Conservation (phyloP, 1,140 invertebrate genomes). For the Radopholus similis region DNA sequence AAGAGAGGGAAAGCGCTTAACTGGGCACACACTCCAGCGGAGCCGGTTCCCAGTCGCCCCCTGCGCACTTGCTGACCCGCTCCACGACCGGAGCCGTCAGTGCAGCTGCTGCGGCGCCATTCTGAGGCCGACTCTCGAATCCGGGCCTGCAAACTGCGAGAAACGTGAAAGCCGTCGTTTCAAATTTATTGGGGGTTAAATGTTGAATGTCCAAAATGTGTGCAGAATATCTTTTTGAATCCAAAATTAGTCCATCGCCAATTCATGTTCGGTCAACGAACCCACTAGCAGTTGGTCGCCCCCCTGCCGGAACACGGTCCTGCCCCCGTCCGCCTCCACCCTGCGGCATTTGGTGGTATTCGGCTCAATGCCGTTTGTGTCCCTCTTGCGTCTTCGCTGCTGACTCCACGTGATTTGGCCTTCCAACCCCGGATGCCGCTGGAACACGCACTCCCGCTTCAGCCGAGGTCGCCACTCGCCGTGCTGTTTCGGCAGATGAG, state of each 20-base stretch:
- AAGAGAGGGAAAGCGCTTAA: not conserved
- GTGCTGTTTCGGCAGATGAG: not conserved
- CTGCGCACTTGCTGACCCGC: not conserved
- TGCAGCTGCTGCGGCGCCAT: too few species aligned
- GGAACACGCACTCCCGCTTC: slow-evolving; percentile 45
- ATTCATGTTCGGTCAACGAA: too few species aligned
- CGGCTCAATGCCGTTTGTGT: not conserved
- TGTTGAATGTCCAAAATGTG: too few species aligned
- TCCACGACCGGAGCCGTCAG: not conserved
- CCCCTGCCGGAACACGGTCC: not conserved
- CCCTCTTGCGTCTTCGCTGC: not conserved
- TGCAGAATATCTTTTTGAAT: too few species aligned
- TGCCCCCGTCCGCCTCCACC: not conserved
- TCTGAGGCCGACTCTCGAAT: not conserved
- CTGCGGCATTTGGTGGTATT: not conserved
- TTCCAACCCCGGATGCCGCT: slow-evolving; percentile 45
- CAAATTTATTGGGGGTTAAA: not conserved
- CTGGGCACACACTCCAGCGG: not conserved
- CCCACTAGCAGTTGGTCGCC: not conserved
- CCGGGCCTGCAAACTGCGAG: not conserved
- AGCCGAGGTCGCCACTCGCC: slow-evolving; percentile 39
- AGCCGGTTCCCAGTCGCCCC: not conserved
- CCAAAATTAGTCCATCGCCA: too few species aligned
- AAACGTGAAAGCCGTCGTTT: not conserved
- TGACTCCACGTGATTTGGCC: slow-evolving; percentile 44